Percentiles rank a stretch among this genome's conserved stretches.
Evolutionary conservation across 2,113 vertebrate species (phyloP).

Genomic region (Amphiprion percula): DNA sequence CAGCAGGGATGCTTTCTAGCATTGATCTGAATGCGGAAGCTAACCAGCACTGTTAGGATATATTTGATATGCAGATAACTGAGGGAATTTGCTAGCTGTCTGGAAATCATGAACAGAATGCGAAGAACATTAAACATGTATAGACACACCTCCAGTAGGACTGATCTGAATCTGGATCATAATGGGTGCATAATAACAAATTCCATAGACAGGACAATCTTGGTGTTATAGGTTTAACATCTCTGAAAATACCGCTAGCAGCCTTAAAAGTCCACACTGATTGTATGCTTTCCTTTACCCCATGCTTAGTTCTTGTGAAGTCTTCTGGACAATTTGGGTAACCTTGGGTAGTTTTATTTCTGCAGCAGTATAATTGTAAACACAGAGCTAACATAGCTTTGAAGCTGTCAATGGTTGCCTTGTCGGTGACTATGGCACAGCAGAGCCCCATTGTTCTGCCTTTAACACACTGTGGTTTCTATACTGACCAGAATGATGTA

Average conservation of each 20-base stretch:
- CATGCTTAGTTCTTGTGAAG: neutral
- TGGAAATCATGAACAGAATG: neutral
- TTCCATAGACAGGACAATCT: neutral
- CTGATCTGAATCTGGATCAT: neutral
- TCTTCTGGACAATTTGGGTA: slow-evolving; percentile 2
- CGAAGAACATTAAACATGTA: neutral
- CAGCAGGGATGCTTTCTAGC: slow-evolving; percentile 30
- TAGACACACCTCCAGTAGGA: neutral
- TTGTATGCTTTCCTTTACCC: neutral
- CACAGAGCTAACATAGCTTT: slow-evolving; percentile 18
- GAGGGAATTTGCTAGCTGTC: neutral
- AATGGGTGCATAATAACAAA: neutral
- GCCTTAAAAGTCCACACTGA: too few species aligned
- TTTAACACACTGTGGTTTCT: slow-evolving; percentile 64
- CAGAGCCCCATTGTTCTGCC: slow-evolving; percentile 66
- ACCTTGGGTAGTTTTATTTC: neutral
- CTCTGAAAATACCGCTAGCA: neutral
- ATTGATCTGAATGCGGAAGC: slow-evolving; percentile 54
- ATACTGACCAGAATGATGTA: slow-evolving; percentile 53
- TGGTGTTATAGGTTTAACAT: neutral
- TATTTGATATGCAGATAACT: slow-evolving; percentile 30
- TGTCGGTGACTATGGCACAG: slow-evolving; percentile 70
- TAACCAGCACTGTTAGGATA: neutral
- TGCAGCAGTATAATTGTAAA: slow-evolving; percentile 6
- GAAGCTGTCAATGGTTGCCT: slow-evolving; percentile 55